phyloP scores from a whole-genome alignment of 2,888 invertebrate genomes.

The Brenthis ino region DNA sequence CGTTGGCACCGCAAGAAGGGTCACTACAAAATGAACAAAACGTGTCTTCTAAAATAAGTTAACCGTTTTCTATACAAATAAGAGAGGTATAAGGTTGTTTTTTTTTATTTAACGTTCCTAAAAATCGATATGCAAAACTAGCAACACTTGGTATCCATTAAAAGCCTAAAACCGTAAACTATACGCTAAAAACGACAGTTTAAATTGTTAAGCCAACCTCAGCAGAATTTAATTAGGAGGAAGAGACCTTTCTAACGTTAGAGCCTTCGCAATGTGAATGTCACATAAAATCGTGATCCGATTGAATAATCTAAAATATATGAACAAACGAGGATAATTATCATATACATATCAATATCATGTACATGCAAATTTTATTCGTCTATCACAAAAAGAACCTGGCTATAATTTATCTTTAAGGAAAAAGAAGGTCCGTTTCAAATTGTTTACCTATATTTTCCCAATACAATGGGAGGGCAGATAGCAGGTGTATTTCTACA shows the following conservation, averaged over 20 bases:
- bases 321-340: slow-evolving; percentile 18
- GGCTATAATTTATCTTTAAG: not conserved
- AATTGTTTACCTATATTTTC: no score
- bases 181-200: slow-evolving; percentile 4
- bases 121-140: not conserved
- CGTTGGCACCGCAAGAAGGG: no score
- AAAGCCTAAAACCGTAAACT: not conserved
- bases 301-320: slow-evolving; percentile 16
- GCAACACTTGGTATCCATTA: not conserved
- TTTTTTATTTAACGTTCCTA: no score
- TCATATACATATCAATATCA: no score
- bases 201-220: slow-evolving; percentile 19
- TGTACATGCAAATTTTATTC: slow-evolving; percentile 7
- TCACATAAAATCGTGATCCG: slow-evolving; percentile 35
- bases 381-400: not conserved
- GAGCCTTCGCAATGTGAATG: slow-evolving; percentile 34
- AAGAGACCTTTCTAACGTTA: slow-evolving; percentile 32
- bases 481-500: no score
- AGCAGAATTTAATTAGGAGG: slow-evolving; percentile 33
- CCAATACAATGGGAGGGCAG: no score
- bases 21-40: no score
- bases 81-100: no score
- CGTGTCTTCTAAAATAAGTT: no score
- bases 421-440: no score
- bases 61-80: no score